These are phyloP conservation scores for Bombus balteatus DNA, from an alignment of 1,140 invertebrate species.

Conservation along the genomic window DNA sequence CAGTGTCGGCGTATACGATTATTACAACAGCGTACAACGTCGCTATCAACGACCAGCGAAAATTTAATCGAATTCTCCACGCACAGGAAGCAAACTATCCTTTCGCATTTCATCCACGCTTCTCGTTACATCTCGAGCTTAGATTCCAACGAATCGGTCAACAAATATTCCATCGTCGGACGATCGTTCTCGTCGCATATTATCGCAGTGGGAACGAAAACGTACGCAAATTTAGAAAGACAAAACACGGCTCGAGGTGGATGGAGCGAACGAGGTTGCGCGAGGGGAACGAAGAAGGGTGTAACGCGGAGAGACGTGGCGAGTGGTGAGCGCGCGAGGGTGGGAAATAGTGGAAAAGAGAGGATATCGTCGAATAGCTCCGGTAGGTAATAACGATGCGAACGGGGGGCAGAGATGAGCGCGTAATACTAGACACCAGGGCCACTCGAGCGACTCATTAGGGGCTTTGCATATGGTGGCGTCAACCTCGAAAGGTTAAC, in stretches of 20 bases:
- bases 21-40: too few relatives aligned
- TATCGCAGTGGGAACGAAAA: not conserved
- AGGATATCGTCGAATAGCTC: constrained; percentile 53
- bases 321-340: not conserved
- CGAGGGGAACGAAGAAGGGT: not conserved
- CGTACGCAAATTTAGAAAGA: constrained; percentile 50
- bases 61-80: not conserved
- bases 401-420: constrained; percentile 68
- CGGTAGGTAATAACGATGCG: constrained; percentile 76
- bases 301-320: too few relatives aligned
- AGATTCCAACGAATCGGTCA: not conserved
- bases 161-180: constrained; percentile 11
- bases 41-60: not conserved
- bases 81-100: too few relatives aligned
- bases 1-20: too few relatives aligned
- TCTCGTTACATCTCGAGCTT: not conserved
- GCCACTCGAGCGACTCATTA: constrained; percentile 81
- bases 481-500: constrained; percentile 83
- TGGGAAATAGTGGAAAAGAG: constrained; percentile 57
- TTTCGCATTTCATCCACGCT: not conserved
- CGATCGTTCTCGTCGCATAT: not conserved
- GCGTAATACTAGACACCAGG: constrained; percentile 74
- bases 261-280: too few relatives aligned
- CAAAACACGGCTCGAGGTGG: not conserved
- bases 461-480: constrained; percentile 81